A percentile compares a stretch with the other conserved stretches of the same genome.
These are phyloP conservation scores for Dinocampus coccinellae DNA, from an alignment of 2,888 invertebrate species.

Conservation along the genomic window DNA sequence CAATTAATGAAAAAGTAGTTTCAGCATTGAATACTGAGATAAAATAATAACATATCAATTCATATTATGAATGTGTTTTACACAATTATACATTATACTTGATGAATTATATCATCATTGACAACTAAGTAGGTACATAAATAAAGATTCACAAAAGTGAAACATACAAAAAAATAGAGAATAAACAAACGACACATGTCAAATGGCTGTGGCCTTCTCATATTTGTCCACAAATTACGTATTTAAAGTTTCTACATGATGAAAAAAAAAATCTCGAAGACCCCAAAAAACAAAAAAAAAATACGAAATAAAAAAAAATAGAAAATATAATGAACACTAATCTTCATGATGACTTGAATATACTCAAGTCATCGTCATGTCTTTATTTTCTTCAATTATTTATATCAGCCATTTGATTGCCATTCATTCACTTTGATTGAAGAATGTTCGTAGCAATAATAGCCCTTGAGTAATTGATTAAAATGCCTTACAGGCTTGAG, in stretches of 20 bases:
- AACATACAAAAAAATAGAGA: neutral
- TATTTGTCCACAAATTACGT: neutral
- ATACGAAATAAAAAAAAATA: neutral
- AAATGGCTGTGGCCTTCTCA: neutral
- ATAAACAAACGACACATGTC: neutral
- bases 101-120: neutral
- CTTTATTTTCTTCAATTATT: neutral
- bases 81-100: neutral
- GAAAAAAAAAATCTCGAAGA: constrained; percentile 1
- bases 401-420: neutral
- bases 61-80: neutral
- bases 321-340: neutral
- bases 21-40: constrained; percentile 18
- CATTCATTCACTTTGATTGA: constrained; percentile 12
- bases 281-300: constrained; percentile 2
- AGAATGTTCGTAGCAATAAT: neutral
- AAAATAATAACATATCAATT: neutral
- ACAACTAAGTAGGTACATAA: neutral
- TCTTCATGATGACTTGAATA: neutral
- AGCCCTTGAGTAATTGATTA: constrained; percentile 58
- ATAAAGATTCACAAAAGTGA: neutral
- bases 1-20: constrained; percentile 29
- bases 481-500: constrained; percentile 77
- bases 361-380: neutral
- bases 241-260: neutral